Evolutionary conservation across 1,140 invertebrate species (phyloP), one percentile per base, ranked within the genome.

Genomic region (Scaptomyza montana): DNA sequence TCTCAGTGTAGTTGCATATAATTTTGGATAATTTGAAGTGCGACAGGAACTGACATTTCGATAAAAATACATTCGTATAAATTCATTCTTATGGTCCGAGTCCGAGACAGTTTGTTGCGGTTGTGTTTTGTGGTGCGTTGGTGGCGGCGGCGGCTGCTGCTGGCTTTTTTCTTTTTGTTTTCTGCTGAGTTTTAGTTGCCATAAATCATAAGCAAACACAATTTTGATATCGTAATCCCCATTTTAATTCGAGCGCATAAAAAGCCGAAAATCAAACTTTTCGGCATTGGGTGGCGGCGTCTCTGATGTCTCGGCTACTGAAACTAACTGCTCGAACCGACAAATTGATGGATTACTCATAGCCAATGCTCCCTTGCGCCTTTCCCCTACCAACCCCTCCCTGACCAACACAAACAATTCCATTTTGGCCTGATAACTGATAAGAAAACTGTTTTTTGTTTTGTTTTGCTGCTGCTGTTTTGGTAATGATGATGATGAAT

Each of bases 241-340:
- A 90, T 78, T 90, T 90, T 90, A 90, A 90, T 90, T 89, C 84
- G 72, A 78, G 68, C 89, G 89, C 71, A 90, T 90, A 90, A 90
- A 90, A 90, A 90, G 84, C 78, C 89, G 86, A 90, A 90, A 90
- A 90, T 90, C 89, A 90, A 90, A 90, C 80, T 90, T 90, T 90
- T 90, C 87, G 80, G 82, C 80, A 90, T 90, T 72, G 81, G 67
- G 67, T 61, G 85, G 89, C 89, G 89, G 89, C 62, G 70, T 71
- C 80, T 90, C 78, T 90, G 80, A 90, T 89, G 89, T 90, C 12
- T 51, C 64, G 72, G 67, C 65, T 87, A 72, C 72, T 36, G 33
- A 7, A 36, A 6, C 30, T 7, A 79, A 74, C 66, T 80, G 84
- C 71, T 79, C 63, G 41, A 68, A 84, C 78, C 62, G 57, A 79